Evolutionary conservation across 1,140 invertebrate species (phyloP), one percentile per base, ranked within the genome.

Genomic region (Drosophila sp.): DNA sequence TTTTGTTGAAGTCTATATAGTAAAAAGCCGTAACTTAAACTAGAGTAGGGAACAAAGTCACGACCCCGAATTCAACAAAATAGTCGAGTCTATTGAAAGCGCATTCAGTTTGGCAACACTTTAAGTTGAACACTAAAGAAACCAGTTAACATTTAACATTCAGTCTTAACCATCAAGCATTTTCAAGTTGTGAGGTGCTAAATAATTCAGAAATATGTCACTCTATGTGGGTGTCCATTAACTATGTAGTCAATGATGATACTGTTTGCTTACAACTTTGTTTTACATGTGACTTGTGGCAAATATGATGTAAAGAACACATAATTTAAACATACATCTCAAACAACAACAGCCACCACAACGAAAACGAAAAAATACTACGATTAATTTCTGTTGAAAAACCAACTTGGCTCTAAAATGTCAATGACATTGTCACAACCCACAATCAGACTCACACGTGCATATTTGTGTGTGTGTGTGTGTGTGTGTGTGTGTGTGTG

Each of bases 341-440:
- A n/a, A n/a, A 21, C 32, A 36, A 18, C 32, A 53, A 14, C 45
- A 46, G 5, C 43, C 18, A 45, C 16, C 9, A 4, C 11, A 46
- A 48, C 21, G 13, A 48, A 9, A 27, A 48, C 18, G 11, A 21
- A 34, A 43, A 64, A 65, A 57, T 51, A 57, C 40, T 25, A 57
- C 43, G 63, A 65, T 65, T 56, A 57, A 46, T 65, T 54, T 57
- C 51, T 29, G 38, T 36, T 43, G 40, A 41, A 65, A 56, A 54
- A 62, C 36, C 41, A 56, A 57, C 51, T 45, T 65, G 38, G 21
- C 51, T 45, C 40, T 32, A 25, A 53, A 65, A 65, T 65, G 63
- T 65, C 63, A 65, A 27, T 65, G 63, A 65, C 63, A 65, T 65
- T 65, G 50, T 56, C 51, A 65, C 63, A 65, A 34, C 51, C 51